Evolutionary conservation across 1,140 invertebrate genomes (phyloP).

Genomic region (Hestina assimilis): DNA sequence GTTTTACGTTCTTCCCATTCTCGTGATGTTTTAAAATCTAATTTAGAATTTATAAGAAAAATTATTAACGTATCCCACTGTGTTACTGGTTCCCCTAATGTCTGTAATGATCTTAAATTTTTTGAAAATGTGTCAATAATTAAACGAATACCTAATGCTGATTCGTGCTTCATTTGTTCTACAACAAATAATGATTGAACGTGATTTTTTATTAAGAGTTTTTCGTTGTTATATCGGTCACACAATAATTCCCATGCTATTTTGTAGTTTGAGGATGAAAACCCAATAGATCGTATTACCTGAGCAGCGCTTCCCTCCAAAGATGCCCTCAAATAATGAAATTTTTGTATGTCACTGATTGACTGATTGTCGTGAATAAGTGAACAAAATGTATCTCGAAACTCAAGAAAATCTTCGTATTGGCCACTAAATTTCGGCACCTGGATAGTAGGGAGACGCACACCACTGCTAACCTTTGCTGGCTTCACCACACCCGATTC

Average conservation of each 20-base stretch:
- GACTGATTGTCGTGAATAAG: conserved; percentile 18
- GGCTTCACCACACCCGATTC: not conserved
- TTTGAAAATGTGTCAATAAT: conserved; percentile 15
- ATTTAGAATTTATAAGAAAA: conserved; percentile 18
- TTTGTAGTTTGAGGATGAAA: conserved; percentile 19
- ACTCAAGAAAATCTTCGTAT: conserved; percentile 22
- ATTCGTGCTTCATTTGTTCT: conserved; percentile 18
- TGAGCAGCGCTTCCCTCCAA: conserved; percentile 12
- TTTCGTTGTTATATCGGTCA: conserved; percentile 24
- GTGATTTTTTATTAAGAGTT: conserved; percentile 15
- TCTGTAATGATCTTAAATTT: conserved; percentile 22
- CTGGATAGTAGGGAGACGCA: conserved; percentile 5
- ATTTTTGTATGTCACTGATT: conserved; percentile 20
- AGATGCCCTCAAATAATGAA: conserved; percentile 20
- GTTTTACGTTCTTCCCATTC: conserved; percentile 23
- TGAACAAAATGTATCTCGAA: conserved; percentile 12
- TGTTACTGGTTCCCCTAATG: conserved; percentile 13
- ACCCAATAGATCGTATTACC: conserved; percentile 23
- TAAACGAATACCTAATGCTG: conserved; percentile 1
- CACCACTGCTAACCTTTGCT: not conserved
- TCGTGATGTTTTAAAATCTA: conserved; percentile 10
- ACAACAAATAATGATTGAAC: conserved; percentile 13
- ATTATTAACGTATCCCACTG: conserved; percentile 28
- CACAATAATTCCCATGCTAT: conserved; percentile 27
- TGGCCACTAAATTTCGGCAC: conserved; percentile 18